Percentiles rank a stretch among this genome's conserved stretches.
These are phyloP conservation scores for Drosophila austrosaltans DNA, from an alignment of 2,888 invertebrate genomes.

Conservation along the genomic window DNA sequence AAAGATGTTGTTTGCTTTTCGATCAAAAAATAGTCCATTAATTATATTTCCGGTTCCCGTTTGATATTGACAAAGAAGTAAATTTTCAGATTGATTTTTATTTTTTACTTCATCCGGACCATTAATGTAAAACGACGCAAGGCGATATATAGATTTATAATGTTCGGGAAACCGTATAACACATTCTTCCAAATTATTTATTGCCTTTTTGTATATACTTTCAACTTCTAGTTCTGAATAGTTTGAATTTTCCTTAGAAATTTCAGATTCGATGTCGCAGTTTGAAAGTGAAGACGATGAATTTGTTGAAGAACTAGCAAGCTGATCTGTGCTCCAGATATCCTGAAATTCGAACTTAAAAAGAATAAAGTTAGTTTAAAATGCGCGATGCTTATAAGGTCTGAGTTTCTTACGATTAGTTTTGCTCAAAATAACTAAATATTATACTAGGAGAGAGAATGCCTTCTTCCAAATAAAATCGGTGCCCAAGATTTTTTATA, in stretches of 20 bases:
- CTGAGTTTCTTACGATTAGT: too few relatives aligned
- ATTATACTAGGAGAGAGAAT: too few relatives aligned
- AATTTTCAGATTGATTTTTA: constrained; percentile 88
- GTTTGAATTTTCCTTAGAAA: constrained; percentile 59
- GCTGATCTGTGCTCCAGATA: not conserved
- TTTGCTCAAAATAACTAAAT: too few relatives aligned
- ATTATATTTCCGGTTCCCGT: constrained; percentile 88
- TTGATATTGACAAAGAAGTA: constrained; percentile 88
- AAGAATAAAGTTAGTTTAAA: too few relatives aligned
- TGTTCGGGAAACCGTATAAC: constrained; percentile 94
- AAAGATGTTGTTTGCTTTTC: constrained; percentile 94
- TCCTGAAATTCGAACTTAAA: not conserved
- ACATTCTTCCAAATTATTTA: constrained; percentile 93
- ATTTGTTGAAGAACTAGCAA: not conserved
- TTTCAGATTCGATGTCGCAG: constrained; percentile 84
- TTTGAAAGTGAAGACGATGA: constrained; percentile 84
- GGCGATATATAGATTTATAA: constrained; percentile 95
- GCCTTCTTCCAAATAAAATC: too few relatives aligned
- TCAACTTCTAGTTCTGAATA: constrained; percentile 77
- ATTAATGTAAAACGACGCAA: constrained; percentile 92
- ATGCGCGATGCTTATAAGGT: too few relatives aligned
- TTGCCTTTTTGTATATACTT: constrained; percentile 87
- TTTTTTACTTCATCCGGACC: constrained; percentile 88
- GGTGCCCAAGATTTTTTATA: too few relatives aligned
- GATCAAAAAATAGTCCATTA: constrained; percentile 92